Base-by-base conservation (phyloP, 1,140 invertebrate species). In the Cylas formicarius region DNA sequence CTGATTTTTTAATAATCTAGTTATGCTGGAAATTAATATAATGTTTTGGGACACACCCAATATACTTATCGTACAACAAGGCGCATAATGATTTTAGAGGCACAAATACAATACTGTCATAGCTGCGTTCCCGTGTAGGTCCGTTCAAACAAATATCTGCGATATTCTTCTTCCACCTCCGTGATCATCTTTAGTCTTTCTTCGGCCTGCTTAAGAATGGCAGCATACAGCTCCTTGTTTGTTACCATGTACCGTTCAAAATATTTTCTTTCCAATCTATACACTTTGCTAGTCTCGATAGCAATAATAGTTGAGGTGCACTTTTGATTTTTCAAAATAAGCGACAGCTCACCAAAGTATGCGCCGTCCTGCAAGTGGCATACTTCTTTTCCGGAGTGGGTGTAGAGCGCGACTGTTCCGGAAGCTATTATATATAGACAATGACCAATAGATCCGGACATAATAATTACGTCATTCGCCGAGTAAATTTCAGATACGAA, bases 401-500 rank as follows among this genome's bases (percentile, higher is more conserved):
- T 75, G 11, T 72, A 65, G 14, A 77, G 63, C 4, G 72, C 70
- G 0, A 77, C 73, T 3, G 71, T 72, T 17, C 75, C 76, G 20
- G 58, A 67, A 0, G 67, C 66, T 6, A 77, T 57, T 40, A 77
- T 75, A 52, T 67, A 78, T 70, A 78, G 74, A 44, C 69, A 75
- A 26, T 75, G 69, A 4, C 73, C 75, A n/a, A 66, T 57, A 10
- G 64, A 65, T 2, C 72, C 72, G 3, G 73, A 72, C 50, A 70
- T 70, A 4, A 73, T 58, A 14, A 78, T 74, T 4, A 52, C 29
- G 32, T 59, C 57, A 27, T 59, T 55, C 4, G 55, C 48, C 6
- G 51, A 35, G 32, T 49, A 59, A n/a, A 57, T 45, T 51, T 59
- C 51, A 13, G 44, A 44, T 9, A 50, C 46, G 14, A 59, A 43